A percentile compares a stretch with the other conserved stretches of the same genome.
These are phyloP conservation scores for Ophion obscuratus DNA, from an alignment of 2,888 invertebrate genomes.

Conservation along the genomic window DNA sequence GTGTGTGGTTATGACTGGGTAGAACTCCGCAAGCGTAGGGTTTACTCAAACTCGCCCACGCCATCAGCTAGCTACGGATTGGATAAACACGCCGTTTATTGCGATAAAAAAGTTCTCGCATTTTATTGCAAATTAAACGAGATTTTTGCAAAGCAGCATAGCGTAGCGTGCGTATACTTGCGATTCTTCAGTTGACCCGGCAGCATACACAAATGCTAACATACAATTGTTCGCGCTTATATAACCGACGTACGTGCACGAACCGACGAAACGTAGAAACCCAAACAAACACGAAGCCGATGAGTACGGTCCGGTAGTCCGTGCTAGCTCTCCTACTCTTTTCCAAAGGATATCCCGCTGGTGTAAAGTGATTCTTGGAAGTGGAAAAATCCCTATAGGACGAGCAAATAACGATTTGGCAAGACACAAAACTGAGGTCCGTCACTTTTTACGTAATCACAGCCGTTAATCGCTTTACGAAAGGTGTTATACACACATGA, in stretches of 20 bases:
- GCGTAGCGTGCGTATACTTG: constrained; percentile 17
- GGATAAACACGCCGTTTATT: constrained; percentile 26
- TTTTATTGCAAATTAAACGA: constrained; percentile 59
- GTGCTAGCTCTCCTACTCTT: too few species aligned
- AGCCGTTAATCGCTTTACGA: too few species aligned
- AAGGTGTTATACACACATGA: too few species aligned
- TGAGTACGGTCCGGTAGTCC: constrained; percentile 15
- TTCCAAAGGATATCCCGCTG: too few species aligned
- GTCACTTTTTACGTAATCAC: neutral
- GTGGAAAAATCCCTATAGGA: too few species aligned
- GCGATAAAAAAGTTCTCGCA: constrained; percentile 3
- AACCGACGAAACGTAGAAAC: constrained; percentile 43
- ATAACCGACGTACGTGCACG: constrained; percentile 16
- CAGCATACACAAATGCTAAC: neutral
- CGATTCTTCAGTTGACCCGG: constrained; percentile 39
- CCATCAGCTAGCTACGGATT: constrained; percentile 31
- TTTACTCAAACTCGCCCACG: constrained; percentile 17
- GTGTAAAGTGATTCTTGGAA: neutral
- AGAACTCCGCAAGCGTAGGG: neutral
- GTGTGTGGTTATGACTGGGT: too few species aligned
- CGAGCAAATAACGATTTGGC: neutral
- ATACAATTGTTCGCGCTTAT: constrained; percentile 11
- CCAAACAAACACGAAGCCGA: neutral
- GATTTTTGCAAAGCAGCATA: constrained; percentile 56
- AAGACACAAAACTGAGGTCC: neutral